These are phyloP conservation scores for Steromphala cineraria DNA, from an alignment of 2,888 invertebrate species.

Conservation along the genomic window DNA sequence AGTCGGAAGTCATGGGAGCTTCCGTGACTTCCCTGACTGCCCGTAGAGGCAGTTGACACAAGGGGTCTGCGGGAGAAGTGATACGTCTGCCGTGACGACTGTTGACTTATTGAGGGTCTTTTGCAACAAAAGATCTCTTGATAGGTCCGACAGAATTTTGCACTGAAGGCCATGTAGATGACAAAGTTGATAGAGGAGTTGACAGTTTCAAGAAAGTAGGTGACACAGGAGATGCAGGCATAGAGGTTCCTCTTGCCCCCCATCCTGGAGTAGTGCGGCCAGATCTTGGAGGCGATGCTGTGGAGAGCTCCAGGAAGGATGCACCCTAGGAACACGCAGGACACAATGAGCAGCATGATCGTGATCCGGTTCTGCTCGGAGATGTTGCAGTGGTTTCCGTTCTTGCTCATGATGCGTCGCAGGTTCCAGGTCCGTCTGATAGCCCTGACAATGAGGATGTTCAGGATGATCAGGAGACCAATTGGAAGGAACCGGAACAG, in stretches of 20 bases:
- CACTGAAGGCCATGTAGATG: slow-evolving; percentile 66
- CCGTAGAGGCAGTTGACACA: slow-evolving; percentile 16
- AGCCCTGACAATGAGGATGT: slow-evolving; percentile 52
- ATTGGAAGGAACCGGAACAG: slow-evolving; percentile 62
- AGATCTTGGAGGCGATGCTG: slow-evolving; percentile 53
- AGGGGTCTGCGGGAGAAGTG: slow-evolving; percentile 29
- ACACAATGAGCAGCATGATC: slow-evolving; percentile 61
- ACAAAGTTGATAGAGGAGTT: slow-evolving; percentile 67
- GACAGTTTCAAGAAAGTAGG: slow-evolving; percentile 61
- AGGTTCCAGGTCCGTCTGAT: slow-evolving; percentile 55
- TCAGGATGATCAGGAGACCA: slow-evolving; percentile 52
- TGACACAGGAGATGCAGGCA: slow-evolving; percentile 49
- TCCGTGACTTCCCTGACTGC: not conserved
- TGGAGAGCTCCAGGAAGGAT: slow-evolving; percentile 65
- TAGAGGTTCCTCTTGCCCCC: slow-evolving; percentile 52
- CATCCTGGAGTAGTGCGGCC: slow-evolving; percentile 47
- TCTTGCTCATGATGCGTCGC: slow-evolving; percentile 38
- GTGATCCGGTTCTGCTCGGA: slow-evolving; percentile 60
- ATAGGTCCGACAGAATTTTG: slow-evolving; percentile 57
- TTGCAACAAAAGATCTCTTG: slow-evolving; percentile 62
- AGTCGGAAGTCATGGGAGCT: not conserved
- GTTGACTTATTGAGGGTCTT: slow-evolving; percentile 9
- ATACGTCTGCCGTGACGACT: slow-evolving; percentile 26
- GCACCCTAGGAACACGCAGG: slow-evolving; percentile 62
- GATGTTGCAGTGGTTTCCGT: slow-evolving; percentile 24